Percentiles rank a stretch among this genome's conserved stretches.
These are phyloP conservation scores for Axinella damicornis DNA, from an alignment of 37 sponge, comb jelly and placozoan species.

Conservation along the genomic window DNA sequence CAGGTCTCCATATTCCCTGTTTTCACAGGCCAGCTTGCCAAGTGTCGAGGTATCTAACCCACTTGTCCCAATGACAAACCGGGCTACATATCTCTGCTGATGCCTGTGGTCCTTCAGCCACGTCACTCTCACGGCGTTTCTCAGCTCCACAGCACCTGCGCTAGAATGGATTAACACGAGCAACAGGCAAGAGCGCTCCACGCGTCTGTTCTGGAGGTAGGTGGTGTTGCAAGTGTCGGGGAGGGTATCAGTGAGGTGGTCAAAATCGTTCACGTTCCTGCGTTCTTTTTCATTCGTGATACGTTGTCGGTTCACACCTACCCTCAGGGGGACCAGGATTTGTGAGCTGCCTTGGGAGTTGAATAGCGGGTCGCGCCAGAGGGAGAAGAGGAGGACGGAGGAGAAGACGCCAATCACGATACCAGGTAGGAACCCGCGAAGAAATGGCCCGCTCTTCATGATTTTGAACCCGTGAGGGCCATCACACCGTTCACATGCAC, in stretches of 20 bases:
- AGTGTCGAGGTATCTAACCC: neutral
- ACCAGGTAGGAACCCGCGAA: conserved; percentile 38
- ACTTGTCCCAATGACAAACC: conserved; percentile 68
- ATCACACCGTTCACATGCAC: too few species aligned
- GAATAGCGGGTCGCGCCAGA: conserved; percentile 2
- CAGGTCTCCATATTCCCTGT: conserved; percentile 61
- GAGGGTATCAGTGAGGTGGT: too few species aligned
- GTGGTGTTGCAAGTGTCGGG: too few species aligned
- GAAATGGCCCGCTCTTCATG: neutral
- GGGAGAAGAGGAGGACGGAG: conserved; percentile 18
- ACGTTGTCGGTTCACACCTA: too few species aligned
- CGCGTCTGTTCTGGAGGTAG: too few species aligned
- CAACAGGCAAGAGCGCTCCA: neutral
- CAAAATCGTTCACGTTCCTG: too few species aligned
- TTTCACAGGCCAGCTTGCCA: conserved; percentile 29
- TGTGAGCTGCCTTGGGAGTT: neutral
- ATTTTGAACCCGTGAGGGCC: too few species aligned
- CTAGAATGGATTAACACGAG: conserved; percentile 32
- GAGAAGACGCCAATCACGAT: conserved; percentile 29
- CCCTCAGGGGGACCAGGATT: neutral
- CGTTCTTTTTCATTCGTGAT: too few species aligned
- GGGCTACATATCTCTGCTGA: conserved; percentile 1
- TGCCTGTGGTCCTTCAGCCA: conserved; percentile 37
- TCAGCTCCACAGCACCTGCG: neutral
- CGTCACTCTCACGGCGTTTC: conserved; percentile 63